A percentile compares a stretch with the other conserved stretches of the same genome.
These are phyloP conservation scores for Cyphomyrus discorhynchus DNA, from an alignment of 2,113 vertebrate genomes.

Conservation along the genomic window DNA sequence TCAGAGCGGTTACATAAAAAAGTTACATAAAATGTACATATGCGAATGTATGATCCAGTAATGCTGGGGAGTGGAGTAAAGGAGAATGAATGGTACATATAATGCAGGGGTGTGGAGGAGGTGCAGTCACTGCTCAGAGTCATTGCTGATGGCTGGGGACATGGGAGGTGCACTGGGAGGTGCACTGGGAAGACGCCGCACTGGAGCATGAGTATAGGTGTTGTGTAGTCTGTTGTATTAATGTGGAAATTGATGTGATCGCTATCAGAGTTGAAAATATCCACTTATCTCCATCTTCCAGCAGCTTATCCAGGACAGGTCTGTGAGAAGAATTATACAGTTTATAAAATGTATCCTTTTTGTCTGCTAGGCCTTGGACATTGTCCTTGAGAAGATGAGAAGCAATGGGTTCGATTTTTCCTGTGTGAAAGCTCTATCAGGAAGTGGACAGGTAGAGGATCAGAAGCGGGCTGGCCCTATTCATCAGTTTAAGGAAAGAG, in stretches of 20 bases:
- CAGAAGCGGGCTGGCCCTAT: background rate
- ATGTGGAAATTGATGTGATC: background rate
- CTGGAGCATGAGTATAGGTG: background rate
- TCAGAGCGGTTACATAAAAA: background rate
- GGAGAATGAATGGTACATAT: background rate
- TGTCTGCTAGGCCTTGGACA: constrained; percentile 74
- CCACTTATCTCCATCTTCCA: background rate
- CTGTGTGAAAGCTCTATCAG: constrained; percentile 75
- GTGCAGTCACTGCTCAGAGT: background rate
- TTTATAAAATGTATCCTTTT: background rate
- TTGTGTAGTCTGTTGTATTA: background rate
- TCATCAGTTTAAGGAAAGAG: background rate
- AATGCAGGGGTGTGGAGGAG: background rate
- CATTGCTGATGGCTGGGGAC: background rate
- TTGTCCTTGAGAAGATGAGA: constrained; percentile 81
- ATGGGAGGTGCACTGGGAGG: background rate
- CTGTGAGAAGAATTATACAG: background rate
- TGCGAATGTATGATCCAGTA: background rate
- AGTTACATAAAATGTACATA: background rate
- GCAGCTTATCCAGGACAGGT: background rate
- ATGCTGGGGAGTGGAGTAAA: background rate
- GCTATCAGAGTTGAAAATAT: background rate
- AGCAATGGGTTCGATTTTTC: constrained; percentile 73
- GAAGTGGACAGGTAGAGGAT: constrained; percentile 83
- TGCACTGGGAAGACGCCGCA: background rate